phyloP scores from a whole-genome alignment of 2,888 invertebrate species.

The Bombylius major region DNA sequence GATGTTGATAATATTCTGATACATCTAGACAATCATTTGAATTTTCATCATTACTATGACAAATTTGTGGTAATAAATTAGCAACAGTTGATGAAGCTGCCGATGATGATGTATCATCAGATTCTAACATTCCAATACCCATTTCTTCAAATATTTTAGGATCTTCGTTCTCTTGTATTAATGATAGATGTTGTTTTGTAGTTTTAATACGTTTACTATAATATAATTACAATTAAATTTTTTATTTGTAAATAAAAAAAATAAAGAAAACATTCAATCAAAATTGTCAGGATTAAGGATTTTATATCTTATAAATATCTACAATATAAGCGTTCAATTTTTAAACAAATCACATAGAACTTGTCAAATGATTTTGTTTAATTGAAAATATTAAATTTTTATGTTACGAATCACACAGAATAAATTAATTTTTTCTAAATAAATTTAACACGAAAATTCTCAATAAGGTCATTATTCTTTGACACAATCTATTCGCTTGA shows the following conservation, averaged over 20 bases:
- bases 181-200: constrained; percentile 1
- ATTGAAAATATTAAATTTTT: too few relatives aligned
- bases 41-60: constrained; percentile 27
- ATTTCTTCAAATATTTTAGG: constrained; percentile 37
- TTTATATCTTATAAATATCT: too few relatives aligned
- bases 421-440: too few relatives aligned
- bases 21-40: constrained; percentile 27
- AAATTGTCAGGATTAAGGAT: too few relatives aligned
- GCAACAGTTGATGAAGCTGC: constrained; percentile 13
- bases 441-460: too few relatives aligned
- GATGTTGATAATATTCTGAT: constrained; percentile 12
- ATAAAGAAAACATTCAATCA: too few relatives aligned
- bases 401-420: too few relatives aligned
- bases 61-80: constrained; percentile 24
- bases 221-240: neutral
- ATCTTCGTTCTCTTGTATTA: constrained; percentile 26
- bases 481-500: too few relatives aligned
- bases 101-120: constrained; percentile 37
- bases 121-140: constrained; percentile 47
- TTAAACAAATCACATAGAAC: too few relatives aligned
- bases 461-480: too few relatives aligned
- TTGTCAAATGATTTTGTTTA: too few relatives aligned
- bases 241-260: neutral
- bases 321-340: too few relatives aligned
- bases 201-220: constrained; percentile 10